Base-by-base conservation (phyloP, 2,113 vertebrate species). In the Strix uralensis region DNA sequence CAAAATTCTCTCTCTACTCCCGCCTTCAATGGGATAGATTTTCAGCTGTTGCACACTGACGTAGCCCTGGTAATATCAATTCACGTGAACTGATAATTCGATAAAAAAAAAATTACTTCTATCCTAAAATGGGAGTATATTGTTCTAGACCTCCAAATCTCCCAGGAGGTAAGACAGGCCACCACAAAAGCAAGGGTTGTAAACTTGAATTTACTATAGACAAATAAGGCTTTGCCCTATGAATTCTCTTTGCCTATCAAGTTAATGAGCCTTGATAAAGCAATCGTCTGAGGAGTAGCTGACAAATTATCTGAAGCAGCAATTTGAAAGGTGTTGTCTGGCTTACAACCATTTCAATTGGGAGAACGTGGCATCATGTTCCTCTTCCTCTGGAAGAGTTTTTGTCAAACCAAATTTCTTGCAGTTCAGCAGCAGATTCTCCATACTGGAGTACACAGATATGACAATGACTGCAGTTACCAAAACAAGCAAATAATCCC, bases 241-340 rank as follows among this genome's bases (percentile, higher is more conserved):
- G 88, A 94, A 86, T 89, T 86, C 86, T 87, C 57, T 70, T 90
- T 84, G 70, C 73, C 83, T 86, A 85, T 95, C 81, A 92, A 89
- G 61, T 88, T 94, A 96, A 97, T 94, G 83, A 95, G 81, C 77
- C 88, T 95, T 95, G 88, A 96, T 70, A 95, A 94, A 96, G 84
- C 27, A 83, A 81, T 72, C 88, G 75, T 65, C 88, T 75, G 88
- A 95, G 77, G 69, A 90, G 65, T 49, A 81, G 89, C 61, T 88
- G 84, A 92, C 92, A 97, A 94, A 87, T 89, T 95, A 84, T 89
- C 54, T 89, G 86, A 25, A 94, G 86, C 80, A 92, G 59, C 69
- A 72, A 44, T 86, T 11, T 74, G 59, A 94, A 92, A 92, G 80
- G 75, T 2, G 0, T 55, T 95, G 89, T 82, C 88, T 81, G 47